Evolutionary conservation across 2,797 vertebrate genomes (phyloP), one percentile per base, ranked within the genome.

Genomic region (Xiphophorus birchmanni): DNA sequence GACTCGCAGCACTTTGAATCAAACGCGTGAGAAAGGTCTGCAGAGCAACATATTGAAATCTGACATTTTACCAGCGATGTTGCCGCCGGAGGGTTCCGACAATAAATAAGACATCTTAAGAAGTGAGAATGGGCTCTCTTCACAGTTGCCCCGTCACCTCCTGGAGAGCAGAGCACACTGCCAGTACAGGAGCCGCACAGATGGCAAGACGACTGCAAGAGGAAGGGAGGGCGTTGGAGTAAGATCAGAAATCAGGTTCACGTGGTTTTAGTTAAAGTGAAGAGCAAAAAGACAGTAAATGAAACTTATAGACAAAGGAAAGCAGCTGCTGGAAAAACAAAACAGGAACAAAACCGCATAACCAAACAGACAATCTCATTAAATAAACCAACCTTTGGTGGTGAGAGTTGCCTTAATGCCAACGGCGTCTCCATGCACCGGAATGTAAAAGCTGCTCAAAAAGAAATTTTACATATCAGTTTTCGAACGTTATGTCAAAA

Each of bases 81-180:
- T 71, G 76, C 32, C 2, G 3, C 63, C 17, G 5, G 26, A 21
- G 47, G 76, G 76, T 32, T 37, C 17, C 54, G 65, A 78, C 48
- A 54, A 42, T 78, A 42, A 52, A 71, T 44, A 18, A 29, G 65
- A 71, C 48, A 45, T 63, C 54, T 60, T 35, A 32, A 54, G 42
- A 76, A n/a, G 75, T 76, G 63, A 78, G 76, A 54, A 65, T 69
- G 63, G 76, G 47, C 12, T 78, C 48, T 52, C 10, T 78, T 54
- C 65, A 71, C 76, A 71, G 76, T 54, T 63, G 42, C 56, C 42
- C 75, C 10, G 47, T 71, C 47, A 29, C 76, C 48, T 71, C 48
- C 47, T n/a, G 26, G 47, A 67, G 23, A 54, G 26, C 13, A 15
- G 15, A 71, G 65, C 63, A 52, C 17, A 69, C 32, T 29, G 63